phyloP scores from a whole-genome alignment of 2,113 vertebrate genomes.

The Melanerpes aurifrons region DNA sequence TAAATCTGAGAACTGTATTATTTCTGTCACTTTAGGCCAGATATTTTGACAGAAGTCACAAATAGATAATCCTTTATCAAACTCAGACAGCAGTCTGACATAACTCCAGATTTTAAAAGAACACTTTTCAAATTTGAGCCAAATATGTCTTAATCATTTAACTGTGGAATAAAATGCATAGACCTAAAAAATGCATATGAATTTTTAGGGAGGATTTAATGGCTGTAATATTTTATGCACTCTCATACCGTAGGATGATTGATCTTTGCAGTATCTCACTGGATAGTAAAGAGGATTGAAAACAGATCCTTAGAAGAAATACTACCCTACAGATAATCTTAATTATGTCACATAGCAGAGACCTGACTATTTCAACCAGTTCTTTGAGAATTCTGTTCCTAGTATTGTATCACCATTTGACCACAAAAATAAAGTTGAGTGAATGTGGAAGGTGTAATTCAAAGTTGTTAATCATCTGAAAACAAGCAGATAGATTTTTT shows the following conservation, averaged over 20 bases:
- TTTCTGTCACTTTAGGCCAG: slow-evolving; percentile 38
- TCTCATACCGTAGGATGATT: background rate
- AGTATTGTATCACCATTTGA: background rate
- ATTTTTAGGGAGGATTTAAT: slow-evolving; percentile 57
- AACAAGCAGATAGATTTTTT: background rate
- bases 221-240: slow-evolving; percentile 36
- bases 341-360: background rate
- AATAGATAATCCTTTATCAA: slow-evolving; percentile 56
- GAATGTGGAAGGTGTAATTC: background rate
- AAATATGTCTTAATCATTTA: slow-evolving; percentile 42
- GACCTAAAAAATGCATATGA: slow-evolving; percentile 33
- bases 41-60: slow-evolving; percentile 58
- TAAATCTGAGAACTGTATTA: slow-evolving; percentile 27
- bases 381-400: background rate
- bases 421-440: background rate
- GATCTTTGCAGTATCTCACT: slow-evolving; percentile 41
- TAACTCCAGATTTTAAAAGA: slow-evolving; percentile 38
- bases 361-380: background rate
- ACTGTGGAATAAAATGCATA: slow-evolving; percentile 20
- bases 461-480: background rate
- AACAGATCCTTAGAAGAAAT: slow-evolving; percentile 55
- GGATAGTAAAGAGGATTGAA: slow-evolving; percentile 64
- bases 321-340: slow-evolving; percentile 17
- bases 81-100: slow-evolving; percentile 43
- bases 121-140: slow-evolving; percentile 13